These are phyloP conservation scores for Candoia aspera DNA, from an alignment of 2,113 vertebrate species.

Conservation along the genomic window DNA sequence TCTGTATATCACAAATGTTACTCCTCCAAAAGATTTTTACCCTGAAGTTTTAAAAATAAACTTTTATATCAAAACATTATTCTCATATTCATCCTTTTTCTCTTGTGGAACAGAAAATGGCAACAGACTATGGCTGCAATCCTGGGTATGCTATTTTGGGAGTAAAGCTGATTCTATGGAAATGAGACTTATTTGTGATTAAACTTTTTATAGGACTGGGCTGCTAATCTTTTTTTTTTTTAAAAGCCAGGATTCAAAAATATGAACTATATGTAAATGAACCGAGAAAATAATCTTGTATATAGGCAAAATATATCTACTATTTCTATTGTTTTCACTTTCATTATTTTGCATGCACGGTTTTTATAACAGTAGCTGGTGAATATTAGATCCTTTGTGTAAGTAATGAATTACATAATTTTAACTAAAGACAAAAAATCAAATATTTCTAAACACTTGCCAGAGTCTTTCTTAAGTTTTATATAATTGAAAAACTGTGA, in stretches of 20 bases:
- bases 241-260: not conserved
- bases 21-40: not conserved
- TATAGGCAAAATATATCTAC: slow-evolving; percentile 13
- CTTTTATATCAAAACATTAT: not conserved
- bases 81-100: not conserved
- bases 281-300: slow-evolving; percentile 10
- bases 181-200: not conserved
- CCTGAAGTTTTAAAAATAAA: not conserved
- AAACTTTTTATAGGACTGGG: not conserved
- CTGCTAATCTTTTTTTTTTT: not conserved
- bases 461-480: not conserved
- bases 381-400: slow-evolving; percentile 18
- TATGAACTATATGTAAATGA: slow-evolving; percentile 10
- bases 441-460: slow-evolving; percentile 1
- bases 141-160: not conserved
- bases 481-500: not conserved
- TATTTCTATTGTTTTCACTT: slow-evolving; percentile 24
- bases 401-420: slow-evolving; percentile 23
- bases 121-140: not conserved
- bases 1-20: not conserved
- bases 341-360: slow-evolving; percentile 14
- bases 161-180: not conserved
- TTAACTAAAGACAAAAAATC: not conserved
- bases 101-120: not conserved
- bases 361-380: slow-evolving; percentile 34